A percentile compares a stretch with the other conserved stretches of the same genome.
Conservation (phyloP, 2,888 invertebrate species). For the Caenorhabditis drosophilae region DNA sequence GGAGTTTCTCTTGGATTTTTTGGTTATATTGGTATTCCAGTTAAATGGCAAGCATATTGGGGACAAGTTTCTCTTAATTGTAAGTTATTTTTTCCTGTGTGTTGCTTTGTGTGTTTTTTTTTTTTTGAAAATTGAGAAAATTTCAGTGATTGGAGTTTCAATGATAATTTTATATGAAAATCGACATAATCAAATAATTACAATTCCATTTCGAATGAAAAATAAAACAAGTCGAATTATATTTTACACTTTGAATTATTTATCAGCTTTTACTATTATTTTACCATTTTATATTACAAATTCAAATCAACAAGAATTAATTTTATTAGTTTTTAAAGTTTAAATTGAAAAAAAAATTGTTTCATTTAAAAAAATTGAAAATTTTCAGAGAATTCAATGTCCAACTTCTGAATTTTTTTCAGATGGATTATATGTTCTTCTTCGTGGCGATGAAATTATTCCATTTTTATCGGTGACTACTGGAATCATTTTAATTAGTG, state of each 20-base stretch:
- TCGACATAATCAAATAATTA: conserved; percentile 20
- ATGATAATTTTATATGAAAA: conserved; percentile 22
- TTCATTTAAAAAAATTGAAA: not conserved
- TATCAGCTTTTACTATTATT: not conserved
- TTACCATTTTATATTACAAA: conserved; percentile 19
- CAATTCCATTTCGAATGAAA: conserved; percentile 13
- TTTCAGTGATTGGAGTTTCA: conserved; percentile 10
- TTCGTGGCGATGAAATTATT: conserved; percentile 15
- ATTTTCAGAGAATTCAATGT: conserved; percentile 6
- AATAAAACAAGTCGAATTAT: not conserved
- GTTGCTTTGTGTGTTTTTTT: too few species aligned
- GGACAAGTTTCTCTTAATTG: conserved; percentile 15
- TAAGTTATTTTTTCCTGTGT: conserved; percentile 8
- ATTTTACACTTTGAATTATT: not conserved
- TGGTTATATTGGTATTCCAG: conserved; percentile 1
- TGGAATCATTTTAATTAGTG: not conserved
- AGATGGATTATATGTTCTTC: not conserved
- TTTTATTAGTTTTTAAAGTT: conserved; percentile 2
- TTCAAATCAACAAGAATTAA: conserved; percentile 12
- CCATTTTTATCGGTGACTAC: conserved; percentile 8
- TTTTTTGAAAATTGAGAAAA: not conserved
- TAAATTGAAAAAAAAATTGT: conserved; percentile 5
- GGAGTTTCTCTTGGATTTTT: conserved; percentile 15
- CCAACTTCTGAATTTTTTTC: conserved; percentile 15
- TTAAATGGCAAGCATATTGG: conserved; percentile 18